Percentiles rank a stretch among this genome's conserved stretches.
These are phyloP conservation scores for Malurus splendens DNA, from an alignment of 2,797 vertebrate species.

Conservation along the genomic window DNA sequence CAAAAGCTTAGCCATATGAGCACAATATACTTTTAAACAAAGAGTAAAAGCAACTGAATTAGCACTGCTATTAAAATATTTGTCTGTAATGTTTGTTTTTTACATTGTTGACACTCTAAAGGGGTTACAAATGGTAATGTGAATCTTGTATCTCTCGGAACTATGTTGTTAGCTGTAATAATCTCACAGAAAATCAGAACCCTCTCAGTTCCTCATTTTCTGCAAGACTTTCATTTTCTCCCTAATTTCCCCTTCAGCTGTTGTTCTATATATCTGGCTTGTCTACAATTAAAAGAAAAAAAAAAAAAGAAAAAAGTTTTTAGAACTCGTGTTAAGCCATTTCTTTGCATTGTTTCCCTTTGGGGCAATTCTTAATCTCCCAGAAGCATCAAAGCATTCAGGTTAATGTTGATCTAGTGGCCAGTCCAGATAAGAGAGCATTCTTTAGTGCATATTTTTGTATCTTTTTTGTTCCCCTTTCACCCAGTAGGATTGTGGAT, in stretches of 20 bases:
- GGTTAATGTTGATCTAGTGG: slow-evolving; percentile 15
- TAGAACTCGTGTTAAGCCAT: background rate
- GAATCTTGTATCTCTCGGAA: background rate
- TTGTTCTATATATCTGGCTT: slow-evolving; percentile 11
- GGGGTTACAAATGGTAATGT: background rate
- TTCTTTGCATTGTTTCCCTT: background rate
- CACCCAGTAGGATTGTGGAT: background rate
- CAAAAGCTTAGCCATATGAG: background rate
- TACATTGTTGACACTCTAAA: background rate
- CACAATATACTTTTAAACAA: background rate
- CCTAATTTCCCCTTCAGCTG: slow-evolving; percentile 23
- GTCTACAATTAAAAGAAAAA: background rate
- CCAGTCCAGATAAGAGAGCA: background rate
- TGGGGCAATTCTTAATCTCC: slow-evolving; percentile 16
- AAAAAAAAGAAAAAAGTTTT: background rate
- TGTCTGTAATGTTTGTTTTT: background rate
- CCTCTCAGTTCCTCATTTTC: background rate
- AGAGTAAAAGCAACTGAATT: background rate
- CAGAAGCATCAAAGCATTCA: slow-evolving; percentile 15
- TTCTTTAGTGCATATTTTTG: background rate
- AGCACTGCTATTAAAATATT: background rate
- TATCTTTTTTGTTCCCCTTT: background rate
- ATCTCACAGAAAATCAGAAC: slow-evolving; percentile 4
- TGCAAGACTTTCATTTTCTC: slow-evolving; percentile 14
- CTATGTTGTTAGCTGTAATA: background rate